Evolutionary conservation across 2,797 vertebrate species (phyloP).

Genomic region (Crax fasciolata): DNA sequence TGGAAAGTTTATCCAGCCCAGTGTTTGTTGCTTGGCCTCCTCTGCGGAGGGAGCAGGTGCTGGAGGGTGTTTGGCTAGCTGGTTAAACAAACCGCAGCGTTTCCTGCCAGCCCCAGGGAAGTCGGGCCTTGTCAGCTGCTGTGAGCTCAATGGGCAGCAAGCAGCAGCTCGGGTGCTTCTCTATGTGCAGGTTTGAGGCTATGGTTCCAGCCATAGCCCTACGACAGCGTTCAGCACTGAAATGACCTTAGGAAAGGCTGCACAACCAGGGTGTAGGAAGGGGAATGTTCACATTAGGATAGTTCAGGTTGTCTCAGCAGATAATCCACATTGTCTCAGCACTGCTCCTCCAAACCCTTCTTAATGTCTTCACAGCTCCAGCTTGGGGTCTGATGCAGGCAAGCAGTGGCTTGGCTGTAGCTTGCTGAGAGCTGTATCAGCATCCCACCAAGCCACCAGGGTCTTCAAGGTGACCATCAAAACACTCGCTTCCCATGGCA

Average conservation of each 20-base stretch:
- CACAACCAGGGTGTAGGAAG: neutral
- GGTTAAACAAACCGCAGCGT: slow-evolving; percentile 16
- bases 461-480: neutral
- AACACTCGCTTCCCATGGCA: neutral
- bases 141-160: neutral
- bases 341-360: neutral
- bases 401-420: neutral
- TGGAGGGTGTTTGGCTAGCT: slow-evolving; percentile 55
- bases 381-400: neutral
- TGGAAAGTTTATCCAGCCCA: slow-evolving; percentile 17
- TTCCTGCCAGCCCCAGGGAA: slow-evolving; percentile 19
- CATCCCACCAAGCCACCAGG: neutral
- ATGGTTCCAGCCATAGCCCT: neutral
- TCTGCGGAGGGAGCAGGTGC: neutral
- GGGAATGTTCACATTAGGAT: neutral
- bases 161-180: neutral
- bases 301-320: neutral
- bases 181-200: neutral
- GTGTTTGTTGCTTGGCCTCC: slow-evolving; percentile 1
- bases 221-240: neutral
- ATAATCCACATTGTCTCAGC: neutral
- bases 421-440: neutral
- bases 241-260: neutral
- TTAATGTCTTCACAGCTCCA: neutral
- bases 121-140: neutral